phyloP scores from a whole-genome alignment of 2,113 vertebrate genomes.

The Oreamnos americanus region DNA sequence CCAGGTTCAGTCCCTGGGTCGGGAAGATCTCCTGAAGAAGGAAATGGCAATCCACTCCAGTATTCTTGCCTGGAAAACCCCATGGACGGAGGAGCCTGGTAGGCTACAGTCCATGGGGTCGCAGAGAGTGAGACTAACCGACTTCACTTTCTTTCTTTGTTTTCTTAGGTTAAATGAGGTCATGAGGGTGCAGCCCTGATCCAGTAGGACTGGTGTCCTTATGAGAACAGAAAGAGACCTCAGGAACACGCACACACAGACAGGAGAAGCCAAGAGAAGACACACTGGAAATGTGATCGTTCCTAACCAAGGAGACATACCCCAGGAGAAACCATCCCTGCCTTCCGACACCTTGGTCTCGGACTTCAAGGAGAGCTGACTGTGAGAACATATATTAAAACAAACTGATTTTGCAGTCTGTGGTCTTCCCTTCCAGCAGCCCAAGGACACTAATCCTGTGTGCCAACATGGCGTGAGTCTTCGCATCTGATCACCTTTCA shows the following conservation, averaged over 20 bases:
- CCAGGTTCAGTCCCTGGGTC: not conserved
- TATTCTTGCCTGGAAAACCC: not conserved
- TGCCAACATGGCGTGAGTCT: rapidly evolving
- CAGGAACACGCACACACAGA: not conserved
- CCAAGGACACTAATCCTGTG: rapidly evolving
- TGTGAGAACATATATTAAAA: not conserved
- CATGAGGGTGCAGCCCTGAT: rapidly evolving
- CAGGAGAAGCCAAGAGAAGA: not conserved
- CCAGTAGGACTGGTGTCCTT: not conserved
- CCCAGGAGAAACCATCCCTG: not conserved
- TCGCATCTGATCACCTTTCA: not conserved
- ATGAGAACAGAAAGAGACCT: not conserved
- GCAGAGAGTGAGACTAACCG: not conserved
- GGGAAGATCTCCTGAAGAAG: not conserved
- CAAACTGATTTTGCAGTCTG: too few relatives aligned
- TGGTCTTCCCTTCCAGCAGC: not conserved
- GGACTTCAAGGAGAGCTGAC: not conserved
- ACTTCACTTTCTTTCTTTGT: not conserved
- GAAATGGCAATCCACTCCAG: not conserved
- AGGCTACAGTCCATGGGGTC: not conserved
- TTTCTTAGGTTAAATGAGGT: not conserved
- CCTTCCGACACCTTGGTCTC: not conserved
- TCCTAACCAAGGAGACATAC: not conserved
- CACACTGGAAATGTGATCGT: rapidly evolving
- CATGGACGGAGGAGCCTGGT: rapidly evolving